These are phyloP conservation scores for Cyprinodon diabolis DNA, from an alignment of 2,797 vertebrate species.

Conservation along the genomic window DNA sequence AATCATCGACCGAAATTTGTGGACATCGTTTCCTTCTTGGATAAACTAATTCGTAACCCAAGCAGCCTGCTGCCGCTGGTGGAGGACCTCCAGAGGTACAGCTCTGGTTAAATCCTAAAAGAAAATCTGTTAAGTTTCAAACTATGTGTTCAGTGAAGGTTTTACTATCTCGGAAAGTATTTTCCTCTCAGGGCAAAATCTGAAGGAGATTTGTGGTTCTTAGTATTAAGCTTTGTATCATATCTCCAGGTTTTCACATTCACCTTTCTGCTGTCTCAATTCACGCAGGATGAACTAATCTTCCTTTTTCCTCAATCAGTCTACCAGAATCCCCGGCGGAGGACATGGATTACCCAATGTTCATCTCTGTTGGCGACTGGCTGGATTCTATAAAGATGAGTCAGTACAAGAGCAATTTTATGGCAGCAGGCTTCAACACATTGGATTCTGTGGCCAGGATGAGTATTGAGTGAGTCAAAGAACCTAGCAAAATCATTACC, in stretches of 20 bases:
- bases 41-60: conserved; percentile 95
- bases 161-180: conserved; percentile 1
- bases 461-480: conserved; percentile 82
- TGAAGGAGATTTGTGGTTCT: not conserved
- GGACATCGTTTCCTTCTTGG: conserved; percentile 93
- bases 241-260: not conserved
- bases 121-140: not conserved
- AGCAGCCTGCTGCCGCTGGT: conserved; percentile 91
- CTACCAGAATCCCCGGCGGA: conserved; percentile 83
- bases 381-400: conserved; percentile 99
- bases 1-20: conserved; percentile 94
- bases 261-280: not conserved
- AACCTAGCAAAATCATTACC: conserved; percentile 11
- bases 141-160: not conserved
- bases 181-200: not conserved
- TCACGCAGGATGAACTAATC: not conserved
- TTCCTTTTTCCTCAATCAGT: conserved; percentile 53
- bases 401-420: conserved; percentile 97
- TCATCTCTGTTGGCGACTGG: conserved; percentile 97
- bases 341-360: conserved; percentile 85
- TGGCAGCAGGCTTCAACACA: conserved; percentile 94
- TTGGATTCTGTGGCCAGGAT: conserved; percentile 90
- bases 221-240: conserved; percentile 10
- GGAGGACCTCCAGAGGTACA: conserved; percentile 77
- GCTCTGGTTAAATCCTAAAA: not conserved